Evolutionary conservation across 2,888 invertebrate genomes (phyloP), one percentile per base, ranked within the genome.

Genomic region (Cartodere bifasciata): DNA sequence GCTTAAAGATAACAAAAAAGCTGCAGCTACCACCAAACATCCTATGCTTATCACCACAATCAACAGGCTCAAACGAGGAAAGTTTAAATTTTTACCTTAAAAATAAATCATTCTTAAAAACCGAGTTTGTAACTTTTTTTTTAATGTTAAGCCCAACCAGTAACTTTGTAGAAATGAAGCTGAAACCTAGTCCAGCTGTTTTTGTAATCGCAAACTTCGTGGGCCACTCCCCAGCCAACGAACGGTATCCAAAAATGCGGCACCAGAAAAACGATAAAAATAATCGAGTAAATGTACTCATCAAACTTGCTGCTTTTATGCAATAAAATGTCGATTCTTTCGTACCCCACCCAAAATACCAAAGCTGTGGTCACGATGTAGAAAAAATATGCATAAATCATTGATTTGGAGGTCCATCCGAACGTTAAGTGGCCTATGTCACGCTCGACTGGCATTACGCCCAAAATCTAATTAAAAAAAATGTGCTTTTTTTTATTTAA

Each of bases 241-340:
- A 71, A 75, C 0, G 76, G 76, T 24, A 75, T 72, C 71, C 72
- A 75, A 53, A 77, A 77, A 48, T 76, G 76, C 0, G 77, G 77
- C 6, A 75, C 64, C 26, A 77, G 60, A 47, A 72, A 76, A 7
- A 75, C 64, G 1, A 77, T 64, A 47, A 76, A 77, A 11, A 77
- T 60, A 31, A 76, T 68, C 1, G 75, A 71, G 47, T 77, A 76
- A 43, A 77, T 76, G 45, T 75, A 75, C 44, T 77, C 76, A 48
- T 77, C 77, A 44, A 77, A 77, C 43, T 69, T 67, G 31, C 63
- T 65, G 39, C 60, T 60, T 39, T 70, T 72, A 14, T 70, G 71
- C 10, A 66, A 62, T 16, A 76, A 53, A 38, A 76, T 75, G 45
- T 65, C 57, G 21, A 76, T 41, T 2, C 77, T 58, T 46, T 77